Percentiles rank a stretch among this genome's conserved stretches.
Conservation (phyloP, 1,140 invertebrate genomes). For the Caenorhabditis briggsae region DNA sequence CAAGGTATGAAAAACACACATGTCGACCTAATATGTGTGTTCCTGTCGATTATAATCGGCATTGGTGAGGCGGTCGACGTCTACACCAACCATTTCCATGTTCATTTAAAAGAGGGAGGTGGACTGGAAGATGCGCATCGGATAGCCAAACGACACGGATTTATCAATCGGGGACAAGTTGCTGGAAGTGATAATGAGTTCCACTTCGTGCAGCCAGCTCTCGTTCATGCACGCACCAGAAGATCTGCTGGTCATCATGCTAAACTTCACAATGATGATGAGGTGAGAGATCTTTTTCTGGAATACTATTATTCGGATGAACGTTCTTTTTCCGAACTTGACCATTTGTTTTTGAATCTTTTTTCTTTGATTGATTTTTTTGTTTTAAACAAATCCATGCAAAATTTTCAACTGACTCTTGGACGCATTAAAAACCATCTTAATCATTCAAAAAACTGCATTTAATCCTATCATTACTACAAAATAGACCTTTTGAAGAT, state of each 20-base stretch:
- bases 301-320: not conserved
- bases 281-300: conserved; percentile 60
- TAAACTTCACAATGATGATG: conserved; percentile 74
- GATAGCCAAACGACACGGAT: conserved; percentile 77
- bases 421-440: too few relatives aligned
- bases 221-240: conserved; percentile 76
- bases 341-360: not conserved
- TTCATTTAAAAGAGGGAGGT: conserved; percentile 72
- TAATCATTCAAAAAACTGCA: too few relatives aligned
- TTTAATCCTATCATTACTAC: not conserved
- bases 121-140: conserved; percentile 75
- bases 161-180: conserved; percentile 77
- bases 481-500: too few relatives aligned
- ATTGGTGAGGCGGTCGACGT: conserved; percentile 67
- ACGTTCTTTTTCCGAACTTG: not conserved
- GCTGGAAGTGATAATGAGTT: conserved; percentile 76
- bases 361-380: not conserved
- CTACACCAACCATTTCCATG: conserved; percentile 78
- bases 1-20: conserved; percentile 52
- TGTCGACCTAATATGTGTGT: conserved; percentile 55
- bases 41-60: conserved; percentile 50
- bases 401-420: too few relatives aligned
- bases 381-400: too few relatives aligned
- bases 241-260: conserved; percentile 76
- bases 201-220: conserved; percentile 77